Conservation (phyloP, 2,888 invertebrate species). For the Meta bourneti region DNA sequence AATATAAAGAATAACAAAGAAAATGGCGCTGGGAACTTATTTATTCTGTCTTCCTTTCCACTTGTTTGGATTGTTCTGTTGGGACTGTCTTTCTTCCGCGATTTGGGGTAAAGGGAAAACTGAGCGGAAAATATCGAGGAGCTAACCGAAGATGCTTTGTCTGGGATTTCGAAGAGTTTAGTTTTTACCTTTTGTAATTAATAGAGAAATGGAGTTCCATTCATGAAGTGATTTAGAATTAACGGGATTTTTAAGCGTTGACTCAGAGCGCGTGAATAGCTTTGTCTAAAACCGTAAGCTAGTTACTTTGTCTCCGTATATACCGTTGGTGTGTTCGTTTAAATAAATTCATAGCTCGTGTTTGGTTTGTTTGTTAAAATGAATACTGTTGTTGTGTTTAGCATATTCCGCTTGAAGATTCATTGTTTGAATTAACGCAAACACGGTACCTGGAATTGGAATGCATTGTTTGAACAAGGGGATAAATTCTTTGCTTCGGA, state of each 20-base stretch:
- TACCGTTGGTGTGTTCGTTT: neutral
- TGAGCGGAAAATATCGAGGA: no score
- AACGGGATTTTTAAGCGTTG: no score
- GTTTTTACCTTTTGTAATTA: no score
- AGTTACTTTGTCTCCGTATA: neutral
- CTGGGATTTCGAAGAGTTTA: no score
- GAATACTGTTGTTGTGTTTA: neutral
- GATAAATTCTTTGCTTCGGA: neutral
- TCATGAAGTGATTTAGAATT: no score
- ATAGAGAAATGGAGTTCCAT: no score
- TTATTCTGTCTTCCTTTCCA: conserved; percentile 19
- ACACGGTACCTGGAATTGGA: neutral
- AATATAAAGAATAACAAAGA: neutral
- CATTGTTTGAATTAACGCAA: neutral
- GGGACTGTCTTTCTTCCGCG: no score
- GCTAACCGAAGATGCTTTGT: no score
- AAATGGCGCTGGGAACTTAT: conserved; percentile 49
- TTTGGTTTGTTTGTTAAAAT: neutral
- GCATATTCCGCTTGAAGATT: neutral
- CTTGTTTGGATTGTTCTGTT: neutral
- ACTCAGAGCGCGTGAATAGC: no score
- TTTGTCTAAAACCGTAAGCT: neutral
- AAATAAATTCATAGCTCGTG: neutral
- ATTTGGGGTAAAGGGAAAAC: no score
- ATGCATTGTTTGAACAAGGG: neutral